Evolutionary conservation across 2,113 vertebrate species (phyloP), one percentile per base, ranked within the genome.

Genomic region (Peromyscus maniculatus): DNA sequence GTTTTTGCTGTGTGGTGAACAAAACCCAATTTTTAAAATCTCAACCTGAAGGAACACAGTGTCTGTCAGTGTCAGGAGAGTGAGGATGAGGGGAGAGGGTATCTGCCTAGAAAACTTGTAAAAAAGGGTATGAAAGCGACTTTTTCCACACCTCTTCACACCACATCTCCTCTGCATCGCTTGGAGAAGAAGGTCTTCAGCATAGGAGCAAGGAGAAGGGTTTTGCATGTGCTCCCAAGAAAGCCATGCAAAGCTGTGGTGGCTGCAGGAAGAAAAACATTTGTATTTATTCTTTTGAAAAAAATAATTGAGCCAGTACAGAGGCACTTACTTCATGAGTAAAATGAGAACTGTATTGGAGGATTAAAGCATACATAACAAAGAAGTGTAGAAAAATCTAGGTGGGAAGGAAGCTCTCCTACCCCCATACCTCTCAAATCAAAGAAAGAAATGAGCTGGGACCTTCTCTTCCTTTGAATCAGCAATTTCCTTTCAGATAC

Each of bases 321-420:
- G 91, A 94, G 97, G 97, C 91, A 88, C 74, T 98, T 97, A 91
- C 91, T 1, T 28, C 92, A 8, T 96, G 96, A 95, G 26, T 93
- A 64, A 89, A 21, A 78, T 97, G 93, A 97, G 12, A 96, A 96
- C 28, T 74, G 82, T 88, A 94, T 94, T 97, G 96, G 36, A 98
- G 94, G 96, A 95, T 79, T 49, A 98, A 98, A 96, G 86, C 28
- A 92, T 28, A 88, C 62, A 92, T 97, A 95, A 98, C 66, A 98
- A 98, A 96, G 4, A 94, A 94, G 88, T 10, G 7, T 9, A 82
- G 83, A 59, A 90, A 96, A 91, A 1, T 95, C 26, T 24, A 78
- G 57, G 59, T 84, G 7, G 95, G 96, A 80, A 46, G 1, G 67
- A 8, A 33, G 64, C 69, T 95, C 59, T 66, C n/a, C 7, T 13